Evolutionary conservation across 2,888 invertebrate genomes (phyloP), one percentile per base, ranked within the genome.

Genomic region (Meteorus colon): DNA sequence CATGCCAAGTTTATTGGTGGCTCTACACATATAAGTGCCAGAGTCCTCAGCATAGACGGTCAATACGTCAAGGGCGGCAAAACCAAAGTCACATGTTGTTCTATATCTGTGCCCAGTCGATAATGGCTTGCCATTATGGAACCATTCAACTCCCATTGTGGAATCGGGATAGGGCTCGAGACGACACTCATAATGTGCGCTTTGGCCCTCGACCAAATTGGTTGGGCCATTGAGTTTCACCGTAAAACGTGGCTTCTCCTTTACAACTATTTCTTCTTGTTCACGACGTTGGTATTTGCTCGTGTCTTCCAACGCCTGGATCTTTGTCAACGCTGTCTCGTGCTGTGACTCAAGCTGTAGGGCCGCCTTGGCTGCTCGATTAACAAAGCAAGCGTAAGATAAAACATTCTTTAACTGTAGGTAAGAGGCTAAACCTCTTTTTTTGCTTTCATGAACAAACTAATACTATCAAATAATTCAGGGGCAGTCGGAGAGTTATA

Each of bases 51-150:
- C 95, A 85, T 97, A 97, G 1, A 97, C 97, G 60, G 97, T 96
- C 37, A 98, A 92, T 78, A 99, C 96, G 89, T 99, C 99, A 79
- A 99, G 92, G 72, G 98, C 96, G 75, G 98, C 97, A 90, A 98
- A 98, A 65, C 99, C 99, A 89, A 99, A 99, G 89, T 99, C 98
- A 86, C 96, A 96, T 67, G 97, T 95, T 67, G 98, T 98, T 86
- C 97, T 94, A 92, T 96, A 97, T 79, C 98, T 94, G 87, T 98
- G 97, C 74, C 96, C 96, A 79, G 95, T 95, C 84, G 94, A 94
- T 68, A 97, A 90, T 63, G 97, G 96, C 89, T 97, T 94, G 67
- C 96, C 97, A 89, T 98, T 97, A 86, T 97, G 97, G 91, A 96
- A 95, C 97, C 97, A 97, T 90, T 97, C 97, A 0, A 97, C 96